Percentiles rank a stretch among this genome's conserved stretches.
Conservation (phyloP, 2,888 invertebrate species). For the Pyrrhia umbra region DNA sequence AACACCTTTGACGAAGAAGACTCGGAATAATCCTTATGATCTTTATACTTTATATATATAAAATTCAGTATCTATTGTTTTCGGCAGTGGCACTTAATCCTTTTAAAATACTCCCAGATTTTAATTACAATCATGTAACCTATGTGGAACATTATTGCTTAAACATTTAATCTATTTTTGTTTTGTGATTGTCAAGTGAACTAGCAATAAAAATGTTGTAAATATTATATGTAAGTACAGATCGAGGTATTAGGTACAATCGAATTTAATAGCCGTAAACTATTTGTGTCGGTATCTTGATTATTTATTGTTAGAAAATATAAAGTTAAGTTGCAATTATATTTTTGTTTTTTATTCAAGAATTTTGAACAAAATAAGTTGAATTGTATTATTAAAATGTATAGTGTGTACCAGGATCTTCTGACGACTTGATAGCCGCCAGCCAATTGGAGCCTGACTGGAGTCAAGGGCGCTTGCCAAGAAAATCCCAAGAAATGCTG, state of each 20-base stretch:
- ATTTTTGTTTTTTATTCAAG: constrained; percentile 11
- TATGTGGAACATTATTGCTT: constrained; percentile 8
- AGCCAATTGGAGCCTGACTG: constrained; percentile 12
- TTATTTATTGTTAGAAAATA: constrained; percentile 44
- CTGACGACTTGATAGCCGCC: neutral
- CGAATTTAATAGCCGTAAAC: constrained; percentile 22
- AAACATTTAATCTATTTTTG: neutral
- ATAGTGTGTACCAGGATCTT: constrained; percentile 1
- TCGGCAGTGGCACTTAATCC: neutral
- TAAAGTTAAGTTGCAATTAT: constrained; percentile 29
- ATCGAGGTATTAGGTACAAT: constrained; percentile 22
- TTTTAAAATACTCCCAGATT: neutral
- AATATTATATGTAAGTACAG: constrained; percentile 34
- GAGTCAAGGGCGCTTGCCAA: constrained; percentile 29
- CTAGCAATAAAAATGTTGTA: constrained; percentile 23
- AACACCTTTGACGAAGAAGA: constrained; percentile 72
- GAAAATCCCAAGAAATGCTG: constrained; percentile 42
- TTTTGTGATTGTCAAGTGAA: neutral
- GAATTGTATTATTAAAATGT: neutral
- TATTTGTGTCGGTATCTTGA: constrained; percentile 31
- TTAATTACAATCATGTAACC: neutral
- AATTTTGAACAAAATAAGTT: neutral
- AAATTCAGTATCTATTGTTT: constrained; percentile 5
- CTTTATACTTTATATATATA: neutral
- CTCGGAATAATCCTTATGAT: constrained; percentile 66